Evolutionary conservation across 2,797 vertebrate species (phyloP).

Genomic region (Diglossa cyanea): DNA sequence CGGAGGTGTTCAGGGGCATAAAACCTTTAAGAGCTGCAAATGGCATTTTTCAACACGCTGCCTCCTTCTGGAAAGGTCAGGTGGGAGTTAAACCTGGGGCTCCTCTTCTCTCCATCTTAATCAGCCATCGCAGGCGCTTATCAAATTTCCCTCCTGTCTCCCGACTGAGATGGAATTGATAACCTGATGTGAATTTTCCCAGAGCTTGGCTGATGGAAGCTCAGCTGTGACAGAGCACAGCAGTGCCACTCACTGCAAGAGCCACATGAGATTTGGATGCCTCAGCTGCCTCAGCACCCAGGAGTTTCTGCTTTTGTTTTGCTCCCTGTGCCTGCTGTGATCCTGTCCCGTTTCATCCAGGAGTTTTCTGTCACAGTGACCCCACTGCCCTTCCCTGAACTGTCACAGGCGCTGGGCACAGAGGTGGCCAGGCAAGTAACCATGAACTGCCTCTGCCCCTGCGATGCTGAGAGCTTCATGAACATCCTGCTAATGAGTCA

Average conservation of each 20-base stretch:
- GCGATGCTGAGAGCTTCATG: not conserved
- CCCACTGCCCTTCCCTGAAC: not conserved
- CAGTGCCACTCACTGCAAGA: not conserved
- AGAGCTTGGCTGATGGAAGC: not conserved
- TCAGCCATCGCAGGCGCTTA: not conserved
- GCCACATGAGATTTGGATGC: not conserved
- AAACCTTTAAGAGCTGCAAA: conserved; percentile 62
- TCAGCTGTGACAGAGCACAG: not conserved
- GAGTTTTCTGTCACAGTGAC: not conserved
- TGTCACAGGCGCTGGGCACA: accelerated
- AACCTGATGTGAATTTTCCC: conserved; percentile 20
- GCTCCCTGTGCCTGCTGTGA: not conserved
- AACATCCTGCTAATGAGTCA: conserved; percentile 10
- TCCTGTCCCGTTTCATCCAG: accelerated
- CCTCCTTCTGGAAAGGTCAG: conserved; percentile 50
- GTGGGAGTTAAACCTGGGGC: conserved; percentile 57
- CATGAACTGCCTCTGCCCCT: accelerated
- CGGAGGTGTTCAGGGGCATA: conserved; percentile 36
- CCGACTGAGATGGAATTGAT: not conserved
- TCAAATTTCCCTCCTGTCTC: conserved; percentile 31
- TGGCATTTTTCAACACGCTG: conserved; percentile 28
- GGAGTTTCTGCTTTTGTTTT: not conserved
- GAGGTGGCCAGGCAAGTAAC: not conserved
- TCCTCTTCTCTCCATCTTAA: conserved; percentile 58
- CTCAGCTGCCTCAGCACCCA: not conserved